Base-by-base conservation (phyloP, 2,797 vertebrate species). In the Pteronotus mesoamericanus region DNA sequence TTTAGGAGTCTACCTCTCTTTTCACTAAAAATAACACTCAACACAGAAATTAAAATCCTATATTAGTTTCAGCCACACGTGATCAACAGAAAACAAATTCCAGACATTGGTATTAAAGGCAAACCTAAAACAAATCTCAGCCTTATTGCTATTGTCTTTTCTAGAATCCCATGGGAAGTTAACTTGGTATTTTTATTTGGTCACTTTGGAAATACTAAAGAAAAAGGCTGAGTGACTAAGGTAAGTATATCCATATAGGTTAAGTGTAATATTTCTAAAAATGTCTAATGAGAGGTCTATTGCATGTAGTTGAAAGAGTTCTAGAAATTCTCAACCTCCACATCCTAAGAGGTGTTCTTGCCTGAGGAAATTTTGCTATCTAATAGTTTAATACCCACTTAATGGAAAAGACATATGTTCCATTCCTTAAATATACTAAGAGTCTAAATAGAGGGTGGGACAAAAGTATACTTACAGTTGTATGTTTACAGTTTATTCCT, bases 1-100 rank as follows among this genome's bases (percentile, higher is more conserved):
- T 75, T 55, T 59, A 64, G 53, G 44, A 78, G 42, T 94, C 34
- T 86, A 79, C 29, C 87, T 84, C 59, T 89, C 21, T 78, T 71
- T 91, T 95, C 80, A 71, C 44, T 92, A 85, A 91, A 88, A 96
- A 88, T 51, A 92, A 78, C 19, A 66, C 16, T 91, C 48, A 87
- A 16, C 24, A n/a, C 89, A 26, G 34, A 96, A 86, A 89, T 78
- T 82, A 93, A 79, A n/a, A 68, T 0, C 6, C 37, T 15, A 5
- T 72, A 55, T 91, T 91, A 78, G 88, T 85, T 96, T 93, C 26
- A 89, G 24, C 32, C 53, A 82, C 34, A 75, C 12, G 85, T 26
- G 51, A 89, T 74, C 44, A 89, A 96, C 26, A 95, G 82, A 82
- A 96, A 95, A 82, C 48, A 87, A 80, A 91, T 48, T 89, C 34